phyloP scores from a whole-genome alignment of 2,888 invertebrate genomes.

The Sesamia inferens region DNA sequence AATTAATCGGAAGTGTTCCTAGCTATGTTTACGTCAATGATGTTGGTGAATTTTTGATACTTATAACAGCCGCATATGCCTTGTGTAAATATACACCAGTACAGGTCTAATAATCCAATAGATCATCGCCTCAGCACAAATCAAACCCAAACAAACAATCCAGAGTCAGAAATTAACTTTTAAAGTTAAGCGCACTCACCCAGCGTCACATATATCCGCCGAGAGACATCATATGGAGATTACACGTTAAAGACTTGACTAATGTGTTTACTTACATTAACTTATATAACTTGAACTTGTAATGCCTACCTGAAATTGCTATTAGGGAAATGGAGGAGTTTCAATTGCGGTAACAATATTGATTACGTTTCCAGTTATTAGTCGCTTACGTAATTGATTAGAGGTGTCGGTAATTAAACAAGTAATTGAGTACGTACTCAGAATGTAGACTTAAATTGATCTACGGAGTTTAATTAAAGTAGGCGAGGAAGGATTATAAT shows the following conservation, averaged over 20 bases:
- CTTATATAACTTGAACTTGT: slow-evolving; percentile 43
- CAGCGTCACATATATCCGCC: slow-evolving; percentile 19
- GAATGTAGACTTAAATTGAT: slow-evolving; percentile 3
- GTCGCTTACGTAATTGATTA: slow-evolving; percentile 32
- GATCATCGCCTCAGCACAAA: slow-evolving; percentile 6
- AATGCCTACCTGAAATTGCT: slow-evolving; percentile 26
- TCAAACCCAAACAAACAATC: slow-evolving; percentile 27
- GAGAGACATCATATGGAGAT: slow-evolving; percentile 26
- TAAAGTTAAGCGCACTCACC: slow-evolving; percentile 46
- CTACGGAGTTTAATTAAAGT: slow-evolving; percentile 24
- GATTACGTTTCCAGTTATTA: slow-evolving; percentile 35
- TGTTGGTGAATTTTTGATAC: not conserved
- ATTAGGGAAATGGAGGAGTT: slow-evolving; percentile 34
- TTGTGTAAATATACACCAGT: not conserved
- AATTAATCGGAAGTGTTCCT: too few species aligned
- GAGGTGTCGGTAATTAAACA: slow-evolving; percentile 24
- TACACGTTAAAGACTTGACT: slow-evolving; percentile 15
- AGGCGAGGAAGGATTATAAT: not conserved
- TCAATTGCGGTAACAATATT: slow-evolving; percentile 38
- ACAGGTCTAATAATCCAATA: not conserved
- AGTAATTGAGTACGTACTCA: not conserved
- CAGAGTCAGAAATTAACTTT: slow-evolving; percentile 49
- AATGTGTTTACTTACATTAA: slow-evolving; percentile 30
- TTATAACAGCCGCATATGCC: not conserved
- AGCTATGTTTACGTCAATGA: too few species aligned